Conservation (phyloP, 1,140 invertebrate species). For the Choristoneura fumiferana region DNA sequence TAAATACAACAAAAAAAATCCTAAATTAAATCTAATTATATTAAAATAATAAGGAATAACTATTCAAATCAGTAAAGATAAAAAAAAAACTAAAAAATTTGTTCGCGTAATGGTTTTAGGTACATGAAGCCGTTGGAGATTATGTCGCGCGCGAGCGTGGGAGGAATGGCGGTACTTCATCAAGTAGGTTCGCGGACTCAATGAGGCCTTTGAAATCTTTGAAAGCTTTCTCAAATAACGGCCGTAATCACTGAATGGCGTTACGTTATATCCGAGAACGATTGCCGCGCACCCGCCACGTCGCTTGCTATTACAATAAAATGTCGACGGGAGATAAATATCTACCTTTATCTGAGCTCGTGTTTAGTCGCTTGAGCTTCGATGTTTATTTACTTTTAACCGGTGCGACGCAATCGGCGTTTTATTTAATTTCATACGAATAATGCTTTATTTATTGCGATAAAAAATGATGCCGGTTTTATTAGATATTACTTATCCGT, state of each 20-base stretch:
- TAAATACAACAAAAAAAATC: no score
- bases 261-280: neutral
- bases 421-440: neutral
- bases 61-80: no score
- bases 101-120: no score
- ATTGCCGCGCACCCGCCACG: neutral
- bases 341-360: neutral
- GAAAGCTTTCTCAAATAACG: slow-evolving; percentile 23
- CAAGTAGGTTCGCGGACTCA: slow-evolving; percentile 14
- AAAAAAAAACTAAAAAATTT: no score
- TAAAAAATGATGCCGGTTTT: neutral
- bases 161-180: slow-evolving; percentile 1
- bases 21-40: no score
- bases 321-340: neutral
- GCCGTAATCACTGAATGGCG: slow-evolving; percentile 20
- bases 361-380: neutral
- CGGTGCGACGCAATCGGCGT: neutral
- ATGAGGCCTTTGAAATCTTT: slow-evolving; percentile 20
- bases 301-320: neutral
- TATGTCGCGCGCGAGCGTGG: no score
- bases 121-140: neutral
- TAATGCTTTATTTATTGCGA: neutral
- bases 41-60: no score
- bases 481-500: no score
- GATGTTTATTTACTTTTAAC: neutral